Evolutionary conservation across 1,140 invertebrate species (phyloP), one percentile per base, ranked within the genome.

Genomic region (Caenorhabditis briggsae): DNA sequence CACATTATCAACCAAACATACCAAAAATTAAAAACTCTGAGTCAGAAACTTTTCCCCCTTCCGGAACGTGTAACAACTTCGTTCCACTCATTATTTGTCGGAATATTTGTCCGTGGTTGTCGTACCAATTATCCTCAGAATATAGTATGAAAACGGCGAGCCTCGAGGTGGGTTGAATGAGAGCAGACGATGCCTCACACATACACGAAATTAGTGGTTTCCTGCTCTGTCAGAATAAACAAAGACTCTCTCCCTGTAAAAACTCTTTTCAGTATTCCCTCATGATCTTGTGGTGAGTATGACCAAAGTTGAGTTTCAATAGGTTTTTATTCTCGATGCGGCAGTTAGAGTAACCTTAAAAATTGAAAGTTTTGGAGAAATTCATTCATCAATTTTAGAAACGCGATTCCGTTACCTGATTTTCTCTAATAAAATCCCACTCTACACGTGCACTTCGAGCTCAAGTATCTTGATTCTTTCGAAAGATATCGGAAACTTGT

Each of bases 211-310:
- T 78, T 78, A 78, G 70, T 50, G 46, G 20, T 50, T 78, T 78
- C 70, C 70, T 53, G 70, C 23, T 50, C 43, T 48, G 46, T 23
- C 70, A 78, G 70, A 78, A 78, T 78, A 50, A 78, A 78, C 50
- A 78, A 50, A 46, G n/a, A 3, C 33, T 33, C 33, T 33, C 33
- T 2, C n/a, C 50, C 33, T 50, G n/a, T 12, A 53, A 78, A 50
- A 78, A 43, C 16, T 16, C 64, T 25, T 25, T 14, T 61, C 23
- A 61, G 20, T n/a, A 20, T 25, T 25, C 23, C 2, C 23, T n/a
- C 18, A n/a, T 33, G 33, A 33, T 33, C 33, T 58, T 58, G 16
- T 16, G 56, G 56, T 58, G 50, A n/a, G 11, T 18, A 25, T 23
- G n/a, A n/a, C n/a, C 56, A 58, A 58, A 58, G n/a, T 58, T 18